Evolutionary conservation across 2,888 invertebrate genomes (phyloP).

Genomic region (Dysmachus trigonus): DNA sequence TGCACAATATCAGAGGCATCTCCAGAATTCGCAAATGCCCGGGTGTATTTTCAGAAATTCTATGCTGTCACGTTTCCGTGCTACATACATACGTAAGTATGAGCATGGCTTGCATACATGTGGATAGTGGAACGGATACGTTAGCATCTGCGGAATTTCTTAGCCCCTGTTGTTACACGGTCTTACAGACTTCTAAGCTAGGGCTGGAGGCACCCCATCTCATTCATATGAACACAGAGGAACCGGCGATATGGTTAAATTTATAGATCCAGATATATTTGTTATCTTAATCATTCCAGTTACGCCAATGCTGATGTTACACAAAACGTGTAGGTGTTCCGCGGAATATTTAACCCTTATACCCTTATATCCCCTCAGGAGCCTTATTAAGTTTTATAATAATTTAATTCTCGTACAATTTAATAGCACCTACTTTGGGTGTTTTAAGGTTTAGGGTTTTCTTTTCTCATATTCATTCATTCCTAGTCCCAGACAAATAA

Average conservation of each 20-base stretch:
- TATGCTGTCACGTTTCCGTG: conserved; percentile 8
- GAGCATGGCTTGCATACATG: background rate
- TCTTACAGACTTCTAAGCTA: background rate
- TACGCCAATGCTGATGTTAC: background rate
- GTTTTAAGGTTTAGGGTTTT: no score
- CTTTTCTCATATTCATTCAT: no score
- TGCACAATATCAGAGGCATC: conserved; percentile 19
- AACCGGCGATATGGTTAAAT: conserved; percentile 13
- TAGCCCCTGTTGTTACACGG: background rate
- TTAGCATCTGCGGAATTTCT: conserved; percentile 17
- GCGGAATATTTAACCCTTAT: background rate
- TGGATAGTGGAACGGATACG: background rate
- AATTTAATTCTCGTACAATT: no score
- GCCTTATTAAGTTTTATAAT: background rate
- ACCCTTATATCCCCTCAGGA: background rate
- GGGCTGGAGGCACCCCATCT: background rate
- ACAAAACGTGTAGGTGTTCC: background rate
- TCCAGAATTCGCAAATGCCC: background rate
- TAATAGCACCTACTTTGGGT: no score
- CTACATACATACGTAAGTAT: conserved; percentile 8
- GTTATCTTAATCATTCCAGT: conserved; percentile 8
- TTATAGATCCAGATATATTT: conserved; percentile 8
- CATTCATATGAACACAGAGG: conserved; percentile 1
- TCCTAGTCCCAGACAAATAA: no score
- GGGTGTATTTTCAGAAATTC: conserved; percentile 2